Base-by-base conservation (phyloP, 30 jellyfish, hydroid and myxozoan species). In the Cassiopea andromeda region DNA sequence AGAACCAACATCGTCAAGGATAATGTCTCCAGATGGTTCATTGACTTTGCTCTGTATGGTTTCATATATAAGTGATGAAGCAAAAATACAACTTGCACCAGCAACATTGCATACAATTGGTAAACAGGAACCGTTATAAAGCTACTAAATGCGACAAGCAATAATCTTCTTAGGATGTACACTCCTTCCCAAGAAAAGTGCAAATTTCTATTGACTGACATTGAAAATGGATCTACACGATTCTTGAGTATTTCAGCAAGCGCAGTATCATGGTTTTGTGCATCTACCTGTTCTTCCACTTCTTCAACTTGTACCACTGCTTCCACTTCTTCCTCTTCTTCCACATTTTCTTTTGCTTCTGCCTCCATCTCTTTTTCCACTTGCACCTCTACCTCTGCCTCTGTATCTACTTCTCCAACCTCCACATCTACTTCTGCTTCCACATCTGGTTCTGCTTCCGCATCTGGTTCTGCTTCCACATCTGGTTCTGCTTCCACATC, bases 121-220 rank as follows among this genome's bases (percentile, higher is more conserved):
- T 50, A 46, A 45, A 47, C 69, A 4, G 84, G 71, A 12, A 44
- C 69, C 3, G 44, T 47, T 2, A 50, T 46, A 17, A 75, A 75
- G 44, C 66, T 75, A 19, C 7, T 7, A 4, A 44, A 8, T 13
- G n/a, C 44, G 17, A 75, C 71, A 14, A 75, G 68, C 2, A 50
- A 1, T 19, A 75, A 47, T 46, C 84, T 10, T 14, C 84, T 69
- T 2, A 75, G 84, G 44, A 75, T 75, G 46, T 75, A 75, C 17
- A 75, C 69, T 6, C 84, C 84, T 50, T 75, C 84, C 84, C 84
- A 75, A 5, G 84, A 75, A 7, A 75, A 46, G 70, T 1, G 46
- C 46, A 46, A 17, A 45, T 58, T 75, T 46, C n/a, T 75, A 70
- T 75, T 75, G 54, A 75, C 17, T 10, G 44, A 54, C 7, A 7